phyloP scores from a whole-genome alignment of 2,113 vertebrate species.

The Orcinus orca region DNA sequence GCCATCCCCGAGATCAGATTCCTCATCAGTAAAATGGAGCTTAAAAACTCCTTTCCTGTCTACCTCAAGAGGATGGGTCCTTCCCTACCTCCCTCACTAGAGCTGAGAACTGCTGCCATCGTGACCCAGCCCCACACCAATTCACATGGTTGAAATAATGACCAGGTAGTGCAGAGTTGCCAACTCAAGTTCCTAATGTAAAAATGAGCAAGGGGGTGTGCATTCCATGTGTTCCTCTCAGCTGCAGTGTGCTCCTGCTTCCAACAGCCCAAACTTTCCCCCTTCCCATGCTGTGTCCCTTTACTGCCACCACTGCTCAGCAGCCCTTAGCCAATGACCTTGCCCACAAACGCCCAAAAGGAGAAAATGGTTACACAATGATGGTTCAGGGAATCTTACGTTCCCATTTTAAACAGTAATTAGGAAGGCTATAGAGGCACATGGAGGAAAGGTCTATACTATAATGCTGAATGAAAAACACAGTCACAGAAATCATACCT shows the following conservation, averaged over 20 bases:
- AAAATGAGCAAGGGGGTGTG: fast-evolving
- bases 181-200: fast-evolving
- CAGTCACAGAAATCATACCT: not conserved
- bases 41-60: not conserved
- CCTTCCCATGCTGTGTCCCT: not conserved
- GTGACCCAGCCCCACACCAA: not conserved
- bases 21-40: not conserved
- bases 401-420: conserved; percentile 2
- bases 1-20: not conserved
- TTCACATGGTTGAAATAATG: not conserved
- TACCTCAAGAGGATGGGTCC: not conserved
- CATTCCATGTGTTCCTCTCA: not conserved
- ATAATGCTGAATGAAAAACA: not conserved
- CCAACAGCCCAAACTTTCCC: not conserved
- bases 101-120: not conserved
- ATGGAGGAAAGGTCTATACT: not conserved
- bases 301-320: not conserved
- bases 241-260: not conserved
- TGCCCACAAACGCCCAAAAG: not conserved
- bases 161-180: not conserved
- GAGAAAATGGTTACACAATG: not conserved
- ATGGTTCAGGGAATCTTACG: not conserved
- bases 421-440: not conserved
- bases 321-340: not conserved
- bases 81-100: not conserved